A percentile compares a stretch with the other conserved stretches of the same genome.
Evolutionary conservation across 2,888 invertebrate genomes (phyloP).

Genomic region (Leptinotarsa tumamoca): DNA sequence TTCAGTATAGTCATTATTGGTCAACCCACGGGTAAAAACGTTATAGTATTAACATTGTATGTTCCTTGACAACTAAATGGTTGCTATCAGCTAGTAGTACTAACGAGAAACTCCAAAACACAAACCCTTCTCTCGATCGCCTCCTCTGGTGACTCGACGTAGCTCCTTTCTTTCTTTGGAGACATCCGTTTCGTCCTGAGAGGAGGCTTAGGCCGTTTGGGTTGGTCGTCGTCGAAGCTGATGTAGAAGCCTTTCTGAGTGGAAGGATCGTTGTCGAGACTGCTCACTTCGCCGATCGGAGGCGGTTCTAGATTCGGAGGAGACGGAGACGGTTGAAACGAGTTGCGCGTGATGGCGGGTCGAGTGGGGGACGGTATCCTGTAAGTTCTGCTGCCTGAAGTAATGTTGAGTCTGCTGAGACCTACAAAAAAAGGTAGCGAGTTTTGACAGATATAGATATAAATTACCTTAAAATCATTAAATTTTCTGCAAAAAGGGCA

Average conservation of each 20-base stretch:
- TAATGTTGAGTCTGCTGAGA: conserved; percentile 83
- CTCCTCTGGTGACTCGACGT: conserved; percentile 52
- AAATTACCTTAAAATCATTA: background rate
- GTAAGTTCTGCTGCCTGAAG: conserved; percentile 89
- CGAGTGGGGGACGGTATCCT: conserved; percentile 90
- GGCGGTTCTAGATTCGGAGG: conserved; percentile 52
- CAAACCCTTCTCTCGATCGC: conserved; percentile 45
- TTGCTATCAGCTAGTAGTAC: background rate
- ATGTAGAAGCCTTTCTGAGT: conserved; percentile 92
- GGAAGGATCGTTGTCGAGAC: conserved; percentile 67
- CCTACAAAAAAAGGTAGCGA: conserved; percentile 64
- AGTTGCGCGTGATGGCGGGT: conserved; percentile 77
- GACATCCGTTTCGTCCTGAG: conserved; percentile 80
- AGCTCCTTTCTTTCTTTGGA: conserved; percentile 78
- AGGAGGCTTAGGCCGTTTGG: conserved; percentile 90
- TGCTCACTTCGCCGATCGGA: conserved; percentile 64
- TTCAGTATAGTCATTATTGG: no score
- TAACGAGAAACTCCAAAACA: background rate
- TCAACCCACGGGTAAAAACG: no score
- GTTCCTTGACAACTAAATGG: no score
- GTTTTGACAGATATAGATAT: background rate
- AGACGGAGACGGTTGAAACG: conserved; percentile 71
- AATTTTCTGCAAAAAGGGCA: no score
- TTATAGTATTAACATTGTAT: no score
- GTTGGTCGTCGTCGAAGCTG: conserved; percentile 90